These are phyloP conservation scores for Daktulosphaira vitifoliae DNA, from an alignment of 1,140 invertebrate species.

Conservation along the genomic window DNA sequence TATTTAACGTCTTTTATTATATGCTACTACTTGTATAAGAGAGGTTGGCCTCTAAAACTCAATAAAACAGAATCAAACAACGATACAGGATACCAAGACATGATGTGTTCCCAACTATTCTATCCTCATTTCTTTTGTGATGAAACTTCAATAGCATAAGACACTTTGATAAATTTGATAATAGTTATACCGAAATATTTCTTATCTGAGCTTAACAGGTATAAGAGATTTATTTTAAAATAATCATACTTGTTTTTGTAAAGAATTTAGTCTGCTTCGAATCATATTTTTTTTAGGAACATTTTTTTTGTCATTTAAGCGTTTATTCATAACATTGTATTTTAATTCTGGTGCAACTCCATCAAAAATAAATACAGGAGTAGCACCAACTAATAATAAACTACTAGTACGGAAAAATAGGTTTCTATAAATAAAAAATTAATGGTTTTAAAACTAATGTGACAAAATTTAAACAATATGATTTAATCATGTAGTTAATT, in stretches of 20 bases:
- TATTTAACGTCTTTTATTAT: too few species aligned
- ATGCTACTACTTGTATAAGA: too few species aligned
- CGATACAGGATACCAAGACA: too few species aligned
- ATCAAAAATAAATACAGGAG: conserved; percentile 77
- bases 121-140: too few species aligned
- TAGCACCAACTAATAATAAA: conserved; percentile 64
- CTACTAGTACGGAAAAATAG: conserved; percentile 72
- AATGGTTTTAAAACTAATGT: conserved; percentile 27
- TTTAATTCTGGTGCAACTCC: conserved; percentile 74
- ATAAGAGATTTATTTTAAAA: too few species aligned
- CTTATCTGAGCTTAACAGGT: too few species aligned
- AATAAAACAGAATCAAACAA: too few species aligned
- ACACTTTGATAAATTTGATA: too few species aligned
- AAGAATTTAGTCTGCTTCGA: conserved; percentile 36
- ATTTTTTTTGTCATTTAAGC: conserved; percentile 43
- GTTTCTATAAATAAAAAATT: conserved; percentile 52
- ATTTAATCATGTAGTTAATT: conserved; percentile 37
- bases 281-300: conserved; percentile 15
- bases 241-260: conserved; percentile 39
- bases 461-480: neutral
- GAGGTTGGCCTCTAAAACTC: too few species aligned
- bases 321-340: conserved; percentile 58
- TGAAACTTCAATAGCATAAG: too few species aligned
- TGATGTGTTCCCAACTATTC: too few species aligned
- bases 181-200: too few species aligned